phyloP scores from a whole-genome alignment of 2,888 invertebrate species.

The Acholoe squamosa region DNA sequence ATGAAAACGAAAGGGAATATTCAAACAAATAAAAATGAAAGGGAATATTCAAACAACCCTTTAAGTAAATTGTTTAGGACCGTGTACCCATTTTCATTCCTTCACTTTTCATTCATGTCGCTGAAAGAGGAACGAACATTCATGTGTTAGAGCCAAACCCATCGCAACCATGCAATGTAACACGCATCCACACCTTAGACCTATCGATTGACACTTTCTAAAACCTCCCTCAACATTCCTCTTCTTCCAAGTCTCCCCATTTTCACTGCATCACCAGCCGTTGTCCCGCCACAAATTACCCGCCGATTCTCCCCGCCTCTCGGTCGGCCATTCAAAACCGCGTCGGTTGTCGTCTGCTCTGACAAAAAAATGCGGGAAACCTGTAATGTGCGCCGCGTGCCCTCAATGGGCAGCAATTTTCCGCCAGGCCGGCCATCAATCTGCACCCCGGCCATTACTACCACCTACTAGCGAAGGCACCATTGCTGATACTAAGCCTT shows the following conservation, averaged over 20 bases:
- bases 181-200: too few species aligned
- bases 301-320: slow-evolving; percentile 13
- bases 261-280: neutral
- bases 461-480: neutral
- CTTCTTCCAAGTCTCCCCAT: too few species aligned
- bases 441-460: slow-evolving; percentile 12
- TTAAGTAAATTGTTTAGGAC: too few species aligned
- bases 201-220: neutral
- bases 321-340: neutral
- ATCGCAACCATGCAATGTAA: too few species aligned
- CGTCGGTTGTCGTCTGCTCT: neutral
- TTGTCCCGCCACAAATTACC: slow-evolving; percentile 27
- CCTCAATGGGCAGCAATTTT: slow-evolving; percentile 1
- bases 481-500: neutral
- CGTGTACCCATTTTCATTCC: too few species aligned
- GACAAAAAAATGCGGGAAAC: neutral
- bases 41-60: too few species aligned
- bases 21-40: too few species aligned
- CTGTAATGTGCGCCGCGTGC: slow-evolving; percentile 13
- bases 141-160: too few species aligned
- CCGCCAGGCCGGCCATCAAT: neutral
- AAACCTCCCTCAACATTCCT: neutral
- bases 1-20: too few species aligned
- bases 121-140: too few species aligned
- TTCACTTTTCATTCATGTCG: too few species aligned